A percentile compares a stretch with the other conserved stretches of the same genome.
These are phyloP conservation scores for Galerucella pusilla DNA, from an alignment of 2,888 invertebrate species.

Conservation along the genomic window DNA sequence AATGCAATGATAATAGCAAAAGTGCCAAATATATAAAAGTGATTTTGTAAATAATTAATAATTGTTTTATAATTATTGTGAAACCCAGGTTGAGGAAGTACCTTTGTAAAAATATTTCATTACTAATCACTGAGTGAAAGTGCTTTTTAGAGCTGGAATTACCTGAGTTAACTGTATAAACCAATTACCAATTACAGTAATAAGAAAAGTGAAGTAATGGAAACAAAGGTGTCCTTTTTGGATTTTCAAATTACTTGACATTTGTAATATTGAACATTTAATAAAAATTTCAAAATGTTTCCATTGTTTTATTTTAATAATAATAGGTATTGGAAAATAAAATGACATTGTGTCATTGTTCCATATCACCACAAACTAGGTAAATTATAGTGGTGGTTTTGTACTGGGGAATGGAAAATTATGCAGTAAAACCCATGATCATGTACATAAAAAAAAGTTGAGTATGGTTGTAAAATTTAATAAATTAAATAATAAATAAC, in stretches of 20 bases:
- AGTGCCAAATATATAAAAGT: neutral
- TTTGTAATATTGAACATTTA: neutral
- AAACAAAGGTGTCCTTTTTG: neutral
- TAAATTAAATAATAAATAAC: constrained; percentile 6
- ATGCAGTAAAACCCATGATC: neutral
- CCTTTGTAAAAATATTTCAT: neutral
- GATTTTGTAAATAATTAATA: neutral
- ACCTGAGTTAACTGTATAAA: too few species aligned
- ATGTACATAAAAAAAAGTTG: neutral
- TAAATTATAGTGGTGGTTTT: too few species aligned
- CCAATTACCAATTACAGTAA: too few species aligned
- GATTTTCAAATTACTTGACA: neutral
- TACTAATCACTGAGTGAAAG: neutral
- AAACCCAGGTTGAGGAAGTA: neutral
- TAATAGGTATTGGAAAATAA: too few species aligned
- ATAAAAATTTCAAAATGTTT: neutral
- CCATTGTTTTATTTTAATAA: too few species aligned
- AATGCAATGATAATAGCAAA: neutral
- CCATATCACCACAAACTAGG: too few species aligned
- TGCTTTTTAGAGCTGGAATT: neutral
- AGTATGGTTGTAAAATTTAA: neutral
- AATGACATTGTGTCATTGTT: too few species aligned
- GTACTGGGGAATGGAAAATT: too few species aligned
- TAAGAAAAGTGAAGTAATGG: too few species aligned
- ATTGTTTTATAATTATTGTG: neutral